These are phyloP conservation scores for Antechinus stuartii DNA, from an alignment of 2,113 vertebrate genomes.

Conservation along the genomic window DNA sequence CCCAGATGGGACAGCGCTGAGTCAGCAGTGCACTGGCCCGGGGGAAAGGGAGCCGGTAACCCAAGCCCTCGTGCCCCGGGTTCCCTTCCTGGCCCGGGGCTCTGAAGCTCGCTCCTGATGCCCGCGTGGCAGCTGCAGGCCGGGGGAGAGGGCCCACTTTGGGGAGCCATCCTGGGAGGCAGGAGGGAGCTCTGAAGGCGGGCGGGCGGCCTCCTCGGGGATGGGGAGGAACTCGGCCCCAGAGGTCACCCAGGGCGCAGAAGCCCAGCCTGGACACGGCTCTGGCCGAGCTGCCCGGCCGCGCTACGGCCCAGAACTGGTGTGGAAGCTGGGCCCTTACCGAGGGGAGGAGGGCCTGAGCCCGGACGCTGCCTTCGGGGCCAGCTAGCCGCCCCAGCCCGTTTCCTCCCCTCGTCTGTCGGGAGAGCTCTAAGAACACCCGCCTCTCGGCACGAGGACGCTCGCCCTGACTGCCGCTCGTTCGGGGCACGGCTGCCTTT, in stretches of 20 bases:
- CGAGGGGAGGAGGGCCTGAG: too few relatives aligned
- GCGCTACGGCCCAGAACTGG: neutral
- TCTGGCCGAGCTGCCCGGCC: neutral
- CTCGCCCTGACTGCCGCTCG: too few relatives aligned
- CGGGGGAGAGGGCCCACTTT: neutral
- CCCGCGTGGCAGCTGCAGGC: neutral
- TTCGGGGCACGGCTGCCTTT: neutral
- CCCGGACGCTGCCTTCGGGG: too few relatives aligned
- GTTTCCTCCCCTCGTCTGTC: too few relatives aligned
- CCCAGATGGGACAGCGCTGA: neutral
- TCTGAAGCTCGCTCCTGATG: neutral
- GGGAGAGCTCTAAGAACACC: too few relatives aligned
- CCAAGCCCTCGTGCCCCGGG: neutral
- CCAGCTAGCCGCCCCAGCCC: too few relatives aligned
- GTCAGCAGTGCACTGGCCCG: neutral
- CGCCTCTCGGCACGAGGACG: too few relatives aligned
- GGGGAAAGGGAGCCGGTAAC: neutral
- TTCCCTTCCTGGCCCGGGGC: neutral
- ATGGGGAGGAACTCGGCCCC: too few relatives aligned
- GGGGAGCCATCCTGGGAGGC: neutral
- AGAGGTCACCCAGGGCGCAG: neutral
- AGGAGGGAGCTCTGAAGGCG: neutral
- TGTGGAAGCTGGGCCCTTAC: neutral
- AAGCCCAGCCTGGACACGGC: neutral
- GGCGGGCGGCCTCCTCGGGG: too few relatives aligned